Evolutionary conservation across 2,888 invertebrate genomes (phyloP).

Genomic region (Serrognathus titanus): DNA sequence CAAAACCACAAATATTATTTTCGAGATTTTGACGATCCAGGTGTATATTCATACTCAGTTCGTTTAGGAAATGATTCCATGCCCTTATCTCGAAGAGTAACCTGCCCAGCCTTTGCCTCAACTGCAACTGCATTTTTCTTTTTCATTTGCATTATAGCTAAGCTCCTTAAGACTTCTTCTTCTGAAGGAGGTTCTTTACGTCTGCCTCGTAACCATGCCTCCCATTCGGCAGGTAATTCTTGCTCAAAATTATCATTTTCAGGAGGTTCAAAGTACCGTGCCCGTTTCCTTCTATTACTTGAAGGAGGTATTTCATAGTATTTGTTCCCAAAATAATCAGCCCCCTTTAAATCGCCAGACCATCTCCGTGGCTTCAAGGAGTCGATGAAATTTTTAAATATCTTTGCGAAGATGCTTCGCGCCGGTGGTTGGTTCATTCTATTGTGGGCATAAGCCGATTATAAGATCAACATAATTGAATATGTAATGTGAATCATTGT

Average conservation of each 20-base stretch:
- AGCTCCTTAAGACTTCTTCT: conserved; percentile 69
- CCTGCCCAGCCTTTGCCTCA: conserved; percentile 56
- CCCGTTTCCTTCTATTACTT: conserved; percentile 59
- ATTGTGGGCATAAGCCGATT: no score
- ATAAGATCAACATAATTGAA: no score
- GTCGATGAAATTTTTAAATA: conserved; percentile 60
- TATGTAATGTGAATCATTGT: no score
- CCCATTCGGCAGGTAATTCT: conserved; percentile 84
- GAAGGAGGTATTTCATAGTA: conserved; percentile 76
- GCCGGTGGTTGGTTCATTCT: conserved; percentile 22
- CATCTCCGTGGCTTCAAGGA: conserved; percentile 59
- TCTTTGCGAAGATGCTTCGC: conserved; percentile 45
- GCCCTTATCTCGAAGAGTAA: conserved; percentile 51
- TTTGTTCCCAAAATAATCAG: conserved; percentile 77
- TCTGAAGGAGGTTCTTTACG: conserved; percentile 64
- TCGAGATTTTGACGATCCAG: conserved; percentile 34
- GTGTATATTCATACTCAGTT: conserved; percentile 55
- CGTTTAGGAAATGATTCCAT: conserved; percentile 42
- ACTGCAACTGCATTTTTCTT: conserved; percentile 71
- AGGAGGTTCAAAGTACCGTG: conserved; percentile 47
- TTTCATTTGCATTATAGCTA: conserved; percentile 68
- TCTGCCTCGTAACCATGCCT: conserved; percentile 73
- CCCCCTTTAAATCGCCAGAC: conserved; percentile 59
- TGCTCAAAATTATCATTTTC: conserved; percentile 64
- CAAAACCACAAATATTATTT: no score